A percentile compares a stretch with the other conserved stretches of the same genome.
These are phyloP conservation scores for Sebastes kiyomatsui DNA, from an alignment of 2,797 vertebrate species.

Conservation along the genomic window DNA sequence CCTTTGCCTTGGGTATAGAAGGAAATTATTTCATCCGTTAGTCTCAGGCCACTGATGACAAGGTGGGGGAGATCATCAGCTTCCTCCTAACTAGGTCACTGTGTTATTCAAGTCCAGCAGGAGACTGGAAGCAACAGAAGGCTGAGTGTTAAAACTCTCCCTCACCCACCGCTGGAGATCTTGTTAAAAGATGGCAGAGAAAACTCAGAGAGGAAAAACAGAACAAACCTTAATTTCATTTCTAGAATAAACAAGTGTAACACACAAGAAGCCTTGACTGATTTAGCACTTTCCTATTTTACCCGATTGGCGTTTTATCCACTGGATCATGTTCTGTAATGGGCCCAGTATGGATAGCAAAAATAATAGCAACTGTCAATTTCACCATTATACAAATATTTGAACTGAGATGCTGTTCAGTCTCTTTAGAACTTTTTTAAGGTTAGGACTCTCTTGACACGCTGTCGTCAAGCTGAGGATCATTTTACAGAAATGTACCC, in stretches of 20 bases:
- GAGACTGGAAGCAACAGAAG: conserved; percentile 48
- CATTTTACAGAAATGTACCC: conserved; percentile 45
- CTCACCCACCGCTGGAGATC: conserved; percentile 50
- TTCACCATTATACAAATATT: conserved; percentile 5
- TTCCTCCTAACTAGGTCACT: conserved; percentile 67
- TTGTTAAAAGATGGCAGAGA: conserved; percentile 52
- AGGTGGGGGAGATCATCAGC: conserved; percentile 33
- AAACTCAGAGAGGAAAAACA: conserved; percentile 20
- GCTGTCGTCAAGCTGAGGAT: conserved; percentile 42
- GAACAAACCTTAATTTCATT: conserved; percentile 20
- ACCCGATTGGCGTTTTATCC: not conserved
- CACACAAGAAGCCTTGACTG: not conserved
- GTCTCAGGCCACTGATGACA: conserved; percentile 39
- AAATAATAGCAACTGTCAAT: conserved; percentile 12
- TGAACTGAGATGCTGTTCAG: conserved; percentile 11
- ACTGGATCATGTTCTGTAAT: not conserved
- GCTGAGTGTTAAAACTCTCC: conserved; percentile 47
- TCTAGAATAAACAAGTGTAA: conserved; percentile 14
- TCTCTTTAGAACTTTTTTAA: conserved; percentile 29
- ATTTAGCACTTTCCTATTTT: not conserved
- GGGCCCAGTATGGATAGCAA: conserved; percentile 2
- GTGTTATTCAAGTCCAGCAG: conserved; percentile 64
- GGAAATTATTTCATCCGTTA: conserved; percentile 49
- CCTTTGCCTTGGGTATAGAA: conserved; percentile 2
- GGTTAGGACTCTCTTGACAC: conserved; percentile 33